Base-by-base conservation (phyloP, 2,113 vertebrate genomes). In the Melanotaenia duboulayi region DNA sequence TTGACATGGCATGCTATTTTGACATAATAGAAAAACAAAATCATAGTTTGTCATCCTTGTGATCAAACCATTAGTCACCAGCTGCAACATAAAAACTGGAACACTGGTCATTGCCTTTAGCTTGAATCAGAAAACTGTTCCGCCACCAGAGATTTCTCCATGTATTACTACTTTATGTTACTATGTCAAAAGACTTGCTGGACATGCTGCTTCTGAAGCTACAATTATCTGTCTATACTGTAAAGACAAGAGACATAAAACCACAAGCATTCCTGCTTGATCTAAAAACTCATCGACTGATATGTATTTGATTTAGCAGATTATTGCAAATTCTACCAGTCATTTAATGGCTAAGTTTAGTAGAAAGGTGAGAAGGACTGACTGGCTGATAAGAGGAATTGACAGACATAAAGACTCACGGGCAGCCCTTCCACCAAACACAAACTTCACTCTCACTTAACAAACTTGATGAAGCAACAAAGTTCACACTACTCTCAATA, bases 121-220 rank as follows among this genome's bases (percentile, higher is more conserved):
- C 9, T 40, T 40, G 9, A 12, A 11, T 37, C 7, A 12, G 39
- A 40, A 40, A 40, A 40, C 39, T 40, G 39, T 12, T 40, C 39
- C 39, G 11, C 8, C 39, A 40, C 35, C 62, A 55, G 24, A 7
- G 11, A 25, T 64, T 59, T 58, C 44, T 48, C 23, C 40, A 65
- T 73, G 40, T 55, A 46, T 52, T 48, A 40, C 2, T 14, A 62
- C 2, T 13, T 50, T 56, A 16, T 67, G n/a, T 24, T 71, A 56
- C 23, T 44, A 35, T 11, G 44, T 61, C 4, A 60, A 68, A 54
- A 7, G 52, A 7, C 8, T 35, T 46, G 37, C 40, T 49, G 48
- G 25, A 40, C 13, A 59, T 7, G 6, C 17, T 12, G 16, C 16
- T 24, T 71, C 22, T 51, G 19, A 66, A 65, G 65, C 22, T 54